Evolutionary conservation across 2,113 vertebrate species (phyloP), one percentile per base, ranked within the genome.

Genomic region (Scomber scombrus): DNA sequence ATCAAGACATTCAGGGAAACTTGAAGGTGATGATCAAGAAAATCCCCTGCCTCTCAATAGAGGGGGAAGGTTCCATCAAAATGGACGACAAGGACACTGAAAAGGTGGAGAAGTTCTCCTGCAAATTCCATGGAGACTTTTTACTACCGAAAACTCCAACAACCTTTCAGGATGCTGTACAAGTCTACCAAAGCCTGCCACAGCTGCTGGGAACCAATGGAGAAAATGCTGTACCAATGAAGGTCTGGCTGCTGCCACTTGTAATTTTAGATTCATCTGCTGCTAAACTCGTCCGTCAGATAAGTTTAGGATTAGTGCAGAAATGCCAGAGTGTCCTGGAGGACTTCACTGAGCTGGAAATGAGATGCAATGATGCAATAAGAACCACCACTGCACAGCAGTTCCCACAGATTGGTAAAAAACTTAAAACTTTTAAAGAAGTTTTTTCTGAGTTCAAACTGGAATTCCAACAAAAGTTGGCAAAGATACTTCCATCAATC

Each of bases 181-280:
- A 88, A 23, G 54, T 88, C 11, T 94, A 91, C n/a, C 61, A 81
- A 56, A 87, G 52, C 11, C 88, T 95, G 11, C 87, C 90, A 13
- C 31, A 9, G 3, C 0, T 85, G 3, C 66, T 93, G 14, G 89
- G 92, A 21, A 0, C 8, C 1, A 23, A 78, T 0, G 80, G 80
- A 11, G 79, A 91, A 47, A 87, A 92, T 0, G 82, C 85, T 1
- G 82, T 95, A 9, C 93, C 94, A 45, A 0, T 92, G n/a, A 86
- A 19, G 29, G 92, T 94, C 54, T 94, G 91, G 92, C 76, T 94
- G 18, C 58, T 93, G 47, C 92, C 93, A 0, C 80, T 95, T 45
- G 46, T 58, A 5, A 46, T 3, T 34, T 70, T 95, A 61, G 80
- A 92, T 84, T 64, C 71, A 11, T n/a, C 4, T 45, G 93, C 93